Conservation (phyloP, 2,888 invertebrate genomes). For the Mesochorus sp. region DNA sequence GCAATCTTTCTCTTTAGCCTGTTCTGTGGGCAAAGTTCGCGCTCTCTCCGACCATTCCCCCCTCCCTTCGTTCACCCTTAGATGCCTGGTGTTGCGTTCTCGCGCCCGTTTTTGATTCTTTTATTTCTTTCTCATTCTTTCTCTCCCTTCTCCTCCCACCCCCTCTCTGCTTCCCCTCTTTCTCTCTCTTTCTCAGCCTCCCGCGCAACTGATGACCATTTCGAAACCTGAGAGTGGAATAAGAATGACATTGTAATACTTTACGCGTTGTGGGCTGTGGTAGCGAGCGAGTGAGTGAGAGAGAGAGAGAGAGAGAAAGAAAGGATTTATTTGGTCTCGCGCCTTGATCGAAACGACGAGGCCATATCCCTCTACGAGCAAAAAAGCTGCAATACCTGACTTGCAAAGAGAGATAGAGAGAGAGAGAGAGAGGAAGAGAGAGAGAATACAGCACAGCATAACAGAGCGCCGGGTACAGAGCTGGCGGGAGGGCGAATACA, state of each 20-base stretch:
- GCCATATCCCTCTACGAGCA: conserved; percentile 11
- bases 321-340: conserved; percentile 59
- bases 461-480: conserved; percentile 18
- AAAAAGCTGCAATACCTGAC: conserved; percentile 17
- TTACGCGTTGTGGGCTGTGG: conserved; percentile 44
- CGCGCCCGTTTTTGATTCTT: conserved; percentile 34
- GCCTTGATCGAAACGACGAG: conserved; percentile 56
- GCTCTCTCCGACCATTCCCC: conserved; percentile 25
- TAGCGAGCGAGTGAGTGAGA: conserved; percentile 31
- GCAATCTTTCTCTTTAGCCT: conserved; percentile 63
- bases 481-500: conserved; percentile 55
- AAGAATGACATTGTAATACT: conserved; percentile 64
- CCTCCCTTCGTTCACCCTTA: neutral
- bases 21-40: conserved; percentile 58
- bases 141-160: conserved; percentile 6
- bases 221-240: conserved; percentile 58
- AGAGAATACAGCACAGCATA: conserved; percentile 4
- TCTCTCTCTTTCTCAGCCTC: conserved; percentile 22
- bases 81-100: conserved; percentile 34
- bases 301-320: conserved; percentile 27
- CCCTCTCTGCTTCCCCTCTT: conserved; percentile 18
- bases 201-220: conserved; percentile 58
- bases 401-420: conserved; percentile 15
- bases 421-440: conserved; percentile 27
- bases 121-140: conserved; percentile 27